A percentile compares a stretch with the other conserved stretches of the same genome.
Evolutionary conservation across 2,888 invertebrate species (phyloP).

Genomic region (Cephus sareptanus): DNA sequence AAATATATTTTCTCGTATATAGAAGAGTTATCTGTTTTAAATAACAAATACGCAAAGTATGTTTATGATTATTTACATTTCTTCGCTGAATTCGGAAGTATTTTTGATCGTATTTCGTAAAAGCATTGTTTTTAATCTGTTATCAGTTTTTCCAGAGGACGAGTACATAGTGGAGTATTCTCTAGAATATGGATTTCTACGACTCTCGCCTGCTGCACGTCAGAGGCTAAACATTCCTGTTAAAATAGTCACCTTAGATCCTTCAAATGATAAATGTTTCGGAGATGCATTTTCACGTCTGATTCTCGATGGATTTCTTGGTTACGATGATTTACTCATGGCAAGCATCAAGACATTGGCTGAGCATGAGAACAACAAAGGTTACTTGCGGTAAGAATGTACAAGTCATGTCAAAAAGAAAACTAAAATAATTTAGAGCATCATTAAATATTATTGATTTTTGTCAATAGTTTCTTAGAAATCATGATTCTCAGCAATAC

Average conservation of each 20-base stretch:
- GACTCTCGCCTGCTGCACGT: constrained; percentile 88
- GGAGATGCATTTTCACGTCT: constrained; percentile 92
- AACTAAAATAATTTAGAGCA: constrained; percentile 2
- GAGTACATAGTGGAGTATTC: constrained; percentile 98
- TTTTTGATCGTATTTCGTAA: neutral
- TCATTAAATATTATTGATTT: neutral
- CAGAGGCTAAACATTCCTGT: constrained; percentile 92
- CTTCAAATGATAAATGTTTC: constrained; percentile 89
- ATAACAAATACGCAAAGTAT: neutral
- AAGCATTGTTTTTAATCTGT: neutral
- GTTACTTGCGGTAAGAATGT: constrained; percentile 79
- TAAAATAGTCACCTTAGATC: constrained; percentile 87
- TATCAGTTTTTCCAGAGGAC: constrained; percentile 79
- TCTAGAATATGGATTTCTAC: constrained; percentile 94
- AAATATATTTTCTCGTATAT: neutral
- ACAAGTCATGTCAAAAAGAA: neutral
- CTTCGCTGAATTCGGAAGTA: neutral
- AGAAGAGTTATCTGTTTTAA: neutral
- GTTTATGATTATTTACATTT: neutral
- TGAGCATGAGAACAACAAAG: constrained; percentile 96
- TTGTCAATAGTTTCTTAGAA: neutral
- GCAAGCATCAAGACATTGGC: constrained; percentile 95
- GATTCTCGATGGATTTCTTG: constrained; percentile 91
- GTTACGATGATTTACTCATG: constrained; percentile 97
- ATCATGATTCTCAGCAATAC: neutral